These are phyloP conservation scores for Chloroceryle aenea DNA, from an alignment of 2,113 vertebrate species.

Conservation along the genomic window DNA sequence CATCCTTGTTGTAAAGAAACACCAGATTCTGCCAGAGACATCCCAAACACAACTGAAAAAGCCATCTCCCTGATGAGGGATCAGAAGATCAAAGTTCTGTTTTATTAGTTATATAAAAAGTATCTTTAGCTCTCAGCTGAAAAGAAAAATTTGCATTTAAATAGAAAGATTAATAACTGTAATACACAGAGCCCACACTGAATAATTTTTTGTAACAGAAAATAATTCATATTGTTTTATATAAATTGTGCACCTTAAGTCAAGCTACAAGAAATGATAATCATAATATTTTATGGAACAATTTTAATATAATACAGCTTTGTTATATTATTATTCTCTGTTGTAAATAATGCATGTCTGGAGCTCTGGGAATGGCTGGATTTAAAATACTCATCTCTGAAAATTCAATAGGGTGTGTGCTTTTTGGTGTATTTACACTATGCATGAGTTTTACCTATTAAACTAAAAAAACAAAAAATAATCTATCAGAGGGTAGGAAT, in stretches of 20 bases:
- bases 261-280: constrained; percentile 65
- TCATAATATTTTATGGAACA: constrained; percentile 72
- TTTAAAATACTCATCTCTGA: constrained; percentile 41
- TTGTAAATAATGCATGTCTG: constrained; percentile 52
- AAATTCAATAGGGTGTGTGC: background rate
- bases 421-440: constrained; percentile 1
- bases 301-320: constrained; percentile 62
- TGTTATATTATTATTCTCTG: constrained; percentile 46
- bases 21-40: constrained; percentile 12
- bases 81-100: constrained; percentile 74
- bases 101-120: constrained; percentile 75
- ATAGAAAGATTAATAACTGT: constrained; percentile 82
- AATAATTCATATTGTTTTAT: constrained; percentile 78
- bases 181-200: constrained; percentile 72
- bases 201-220: constrained; percentile 75
- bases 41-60: constrained; percentile 53
- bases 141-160: constrained; percentile 84
- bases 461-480: background rate
- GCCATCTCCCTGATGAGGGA: constrained; percentile 49
- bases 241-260: constrained; percentile 70
- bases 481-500: background rate
- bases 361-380: constrained; percentile 9
- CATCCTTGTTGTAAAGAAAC: constrained; percentile 56
- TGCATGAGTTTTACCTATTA: background rate
- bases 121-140: constrained; percentile 73